Evolutionary conservation across 1,140 invertebrate species (phyloP).

Genomic region (Drosophila insularis): DNA sequence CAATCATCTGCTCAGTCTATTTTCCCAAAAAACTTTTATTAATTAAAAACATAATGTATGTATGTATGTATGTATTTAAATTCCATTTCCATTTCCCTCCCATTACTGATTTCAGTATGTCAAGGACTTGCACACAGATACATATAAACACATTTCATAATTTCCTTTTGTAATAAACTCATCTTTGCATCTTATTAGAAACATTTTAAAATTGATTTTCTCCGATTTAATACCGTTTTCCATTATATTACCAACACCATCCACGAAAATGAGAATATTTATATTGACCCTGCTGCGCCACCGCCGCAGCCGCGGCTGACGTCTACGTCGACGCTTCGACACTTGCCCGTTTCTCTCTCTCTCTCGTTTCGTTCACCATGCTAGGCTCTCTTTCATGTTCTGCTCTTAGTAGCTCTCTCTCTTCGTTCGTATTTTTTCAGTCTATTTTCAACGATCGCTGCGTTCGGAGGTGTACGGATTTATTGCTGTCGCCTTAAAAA

Average conservation of each 20-base stretch:
- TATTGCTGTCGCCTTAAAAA: slow-evolving; percentile 12
- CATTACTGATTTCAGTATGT: not conserved
- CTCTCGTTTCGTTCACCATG: slow-evolving; percentile 2
- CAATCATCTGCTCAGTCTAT: no score
- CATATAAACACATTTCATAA: not conserved
- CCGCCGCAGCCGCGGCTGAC: no score
- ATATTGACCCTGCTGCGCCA: slow-evolving; percentile 4
- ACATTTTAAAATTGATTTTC: not conserved
- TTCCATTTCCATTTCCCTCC: no score
- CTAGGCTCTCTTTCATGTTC: not conserved
- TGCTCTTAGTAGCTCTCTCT: slow-evolving; percentile 14
- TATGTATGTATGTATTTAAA: no score
- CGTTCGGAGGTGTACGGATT: slow-evolving; percentile 50
- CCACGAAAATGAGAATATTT: slow-evolving; percentile 8
- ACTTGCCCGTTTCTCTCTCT: slow-evolving; percentile 9
- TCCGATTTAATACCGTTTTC: not conserved
- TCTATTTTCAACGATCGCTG: slow-evolving; percentile 62
- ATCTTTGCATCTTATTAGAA: slow-evolving; percentile 4
- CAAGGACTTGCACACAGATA: not conserved
- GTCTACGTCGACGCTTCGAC: no score
- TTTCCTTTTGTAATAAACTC: not conserved
- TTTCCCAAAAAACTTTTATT: no score
- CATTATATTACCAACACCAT: not conserved
- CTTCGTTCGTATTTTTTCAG: slow-evolving; percentile 24
- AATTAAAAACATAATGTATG: no score